Base-by-base conservation (phyloP, 1,140 invertebrate species). In the Dendrolimus punctatus region DNA sequence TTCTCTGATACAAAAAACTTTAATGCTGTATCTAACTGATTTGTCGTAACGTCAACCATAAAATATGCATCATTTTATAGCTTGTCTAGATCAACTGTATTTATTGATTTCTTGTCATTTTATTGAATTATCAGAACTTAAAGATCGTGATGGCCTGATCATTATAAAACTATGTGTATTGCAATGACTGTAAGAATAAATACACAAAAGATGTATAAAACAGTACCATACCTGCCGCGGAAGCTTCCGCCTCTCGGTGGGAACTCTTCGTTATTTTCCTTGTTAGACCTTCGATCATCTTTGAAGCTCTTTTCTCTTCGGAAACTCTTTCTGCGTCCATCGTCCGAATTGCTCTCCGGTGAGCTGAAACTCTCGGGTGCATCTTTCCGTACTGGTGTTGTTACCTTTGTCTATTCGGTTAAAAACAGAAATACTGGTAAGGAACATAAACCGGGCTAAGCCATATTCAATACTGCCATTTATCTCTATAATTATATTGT, bases 221-320 rank as follows among this genome's bases (percentile, higher is more conserved):
- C 51, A 3, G 8, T 6, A 46, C 5, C 49, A 53, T 47, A 83
- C 79, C 76, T 74, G 39, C 64, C 61, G 4, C 80, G 61, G 49
- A 83, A 83, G 51, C 81, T 85, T 55, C 78, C 60, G 6, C 76
- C 71, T 51, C 80, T 71, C 42, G 75, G 74, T 0, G 66, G 62
- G 37, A 83, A 79, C 0, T 81, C 80, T n/a, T 75, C 73, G 9
- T 74, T 75, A 0, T 62, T 59, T 23, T 81, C 79, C 8, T 60
- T 59, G 0, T 70, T 67, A 10, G 66, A 60, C 9, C 71, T 58
- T 23, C 69, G 60, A 6, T 85, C 81, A 5, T 85, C 81, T 52
- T 78, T 83, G 61, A 85, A 83, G 50, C 81, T 85, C 66, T 85
- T 85, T 49, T 85, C 81, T 0, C 78, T 56, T 6, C 73, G 58